Base-by-base conservation (phyloP, 2,888 invertebrate genomes). In the Dyspetes luteomarginatus region DNA sequence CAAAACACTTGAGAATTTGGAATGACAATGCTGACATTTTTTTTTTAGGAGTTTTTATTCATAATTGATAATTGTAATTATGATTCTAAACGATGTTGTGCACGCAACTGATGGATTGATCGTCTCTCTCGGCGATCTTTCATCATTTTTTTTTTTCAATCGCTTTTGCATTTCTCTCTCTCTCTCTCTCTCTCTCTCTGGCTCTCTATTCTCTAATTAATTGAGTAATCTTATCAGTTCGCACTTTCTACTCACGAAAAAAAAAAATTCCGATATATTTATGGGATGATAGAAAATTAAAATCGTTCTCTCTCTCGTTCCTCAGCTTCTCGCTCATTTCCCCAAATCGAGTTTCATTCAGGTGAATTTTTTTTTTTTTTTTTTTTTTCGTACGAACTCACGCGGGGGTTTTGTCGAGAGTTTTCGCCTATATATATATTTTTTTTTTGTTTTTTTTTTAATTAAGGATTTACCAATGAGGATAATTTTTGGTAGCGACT, bases 1-100 rank as follows among this genome's bases (percentile, higher is more conserved):
- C 2, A 12, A 30, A 58, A 17, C 15, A 4, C 45, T 36, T n/a
- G 36, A 36, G 7, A 67, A 55, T 68, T 41, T 41, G 15, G 48
- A 3, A 65, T 30, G 12, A 7, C 5, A 26, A n/a, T 17, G 3
- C 22, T 9, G 22, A 36, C 7, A 68, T 55, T 36, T 36, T 36
- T 12, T 7, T 12, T 36, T 12, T 7, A 12, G 36, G 1, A 12
- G 7, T 36, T 36, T 36, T 36, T 36, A 12, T 9, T 19, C 4
- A n/a, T 19, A 5, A 45, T 43, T 36, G 17, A 45, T 74, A 58
- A 52, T 72, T 17, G 26, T 68, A 58, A 41, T 48, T 30, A 45
- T 67, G 1, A 71, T 71, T 58, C 45, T 76, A 28, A 68, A 75
- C 67, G 71, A 76, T 80, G 80, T 76, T 55, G 45, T 72, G 80